Evolutionary conservation across 2,888 invertebrate species (phyloP), one percentile per base, ranked within the genome.

Genomic region (Spodoptera littoralis): DNA sequence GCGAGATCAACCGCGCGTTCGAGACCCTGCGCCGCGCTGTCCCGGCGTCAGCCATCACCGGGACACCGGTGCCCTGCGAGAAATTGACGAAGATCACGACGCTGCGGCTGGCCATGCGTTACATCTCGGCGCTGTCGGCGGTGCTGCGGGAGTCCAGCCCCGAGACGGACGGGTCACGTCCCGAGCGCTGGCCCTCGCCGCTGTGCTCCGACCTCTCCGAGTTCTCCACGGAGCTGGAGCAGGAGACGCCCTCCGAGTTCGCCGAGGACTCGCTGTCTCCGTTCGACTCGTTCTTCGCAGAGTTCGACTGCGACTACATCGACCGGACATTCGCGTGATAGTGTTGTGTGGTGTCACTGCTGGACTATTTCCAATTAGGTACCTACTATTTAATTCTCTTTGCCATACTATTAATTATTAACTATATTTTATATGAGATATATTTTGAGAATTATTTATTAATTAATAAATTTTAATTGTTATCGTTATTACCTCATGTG

Each of bases 1-100:
- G 97, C 53, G 98, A 98, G 88, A 98, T 98, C 79, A 98, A 98
- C 92, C 95, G 96, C 66, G 98, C 98, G 1, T 98, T 98, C 90
- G 98, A 98, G 86, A 96, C 96, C 1, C 94, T 98, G 9, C 95
- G 98, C 27, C 95, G 96, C 13, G 97, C 97, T 27, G 97, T 98
- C 11, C 98, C 98, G 8, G 93, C 94, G 0, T 87, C 95, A 12
- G 95, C 95, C 66, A 91, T 93, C 80, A 95, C 95, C 6, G 95
- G 95, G 55, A 86, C 90, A 0, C 91, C 93, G 0, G 88, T 92
- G 2, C 92, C 97, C 46, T 96, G 96, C 87, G 97, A 98, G 86
- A 98, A 98, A 88, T 93, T 98, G 72, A 98, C 98, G 52, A 98
- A 98, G 92, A 98, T 98, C 79, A 98, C 98, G 4, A 98, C 98